These are phyloP conservation scores for Elegia similella DNA, from an alignment of 2,888 invertebrate genomes.

Conservation along the genomic window DNA sequence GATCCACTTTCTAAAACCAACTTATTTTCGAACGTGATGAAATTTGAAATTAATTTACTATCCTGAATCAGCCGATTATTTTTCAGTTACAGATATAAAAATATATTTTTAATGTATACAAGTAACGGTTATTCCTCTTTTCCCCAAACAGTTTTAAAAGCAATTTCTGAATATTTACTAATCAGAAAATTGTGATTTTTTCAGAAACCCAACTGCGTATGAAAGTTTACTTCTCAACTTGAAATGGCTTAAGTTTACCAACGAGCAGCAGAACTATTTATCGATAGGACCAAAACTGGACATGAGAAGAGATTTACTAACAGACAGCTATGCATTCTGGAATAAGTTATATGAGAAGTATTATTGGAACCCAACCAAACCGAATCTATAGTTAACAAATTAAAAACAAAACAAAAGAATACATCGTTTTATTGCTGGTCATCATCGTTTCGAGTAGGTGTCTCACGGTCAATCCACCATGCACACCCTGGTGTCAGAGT, in stretches of 20 bases:
- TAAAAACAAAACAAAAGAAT: background rate
- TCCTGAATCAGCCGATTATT: too few species aligned
- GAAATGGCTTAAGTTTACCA: constrained; percentile 59
- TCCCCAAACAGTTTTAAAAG: too few species aligned
- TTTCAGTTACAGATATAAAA: too few species aligned
- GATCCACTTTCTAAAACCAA: constrained; percentile 70
- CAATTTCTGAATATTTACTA: too few species aligned
- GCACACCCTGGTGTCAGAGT: too few species aligned
- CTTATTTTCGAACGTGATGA: too few species aligned
- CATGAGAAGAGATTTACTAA: constrained; percentile 51
- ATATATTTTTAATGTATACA: too few species aligned
- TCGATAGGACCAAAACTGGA: constrained; percentile 51
- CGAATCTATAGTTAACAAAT: constrained; percentile 14
- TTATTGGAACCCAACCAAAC: constrained; percentile 57
- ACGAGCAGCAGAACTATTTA: constrained; percentile 51
- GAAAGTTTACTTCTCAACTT: constrained; percentile 53
- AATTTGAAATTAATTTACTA: too few species aligned
- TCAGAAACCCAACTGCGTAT: constrained; percentile 65
- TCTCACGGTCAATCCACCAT: too few species aligned
- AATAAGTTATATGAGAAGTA: constrained; percentile 57
- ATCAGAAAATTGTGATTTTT: background rate
- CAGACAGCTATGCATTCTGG: constrained; percentile 57
- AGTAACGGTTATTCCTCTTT: too few species aligned
- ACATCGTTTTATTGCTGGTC: background rate
- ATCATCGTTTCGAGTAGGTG: too few species aligned